Base-by-base conservation (phyloP, 2,113 vertebrate genomes). In the Hydrolagus affinis region DNA sequence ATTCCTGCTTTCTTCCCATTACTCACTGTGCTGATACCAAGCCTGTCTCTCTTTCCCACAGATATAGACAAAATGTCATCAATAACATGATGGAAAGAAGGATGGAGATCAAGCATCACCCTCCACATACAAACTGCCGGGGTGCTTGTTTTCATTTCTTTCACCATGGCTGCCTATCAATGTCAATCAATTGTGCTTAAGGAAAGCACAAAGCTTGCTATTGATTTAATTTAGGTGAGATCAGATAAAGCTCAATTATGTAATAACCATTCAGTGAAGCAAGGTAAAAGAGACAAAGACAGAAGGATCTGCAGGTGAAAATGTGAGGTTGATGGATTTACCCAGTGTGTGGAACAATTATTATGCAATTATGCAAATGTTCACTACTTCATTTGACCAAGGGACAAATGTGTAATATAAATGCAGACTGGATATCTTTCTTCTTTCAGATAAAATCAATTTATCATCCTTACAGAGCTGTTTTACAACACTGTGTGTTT, bases 151-250 rank as follows among this genome's bases (percentile, higher is more conserved):
- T 87, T 89, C 57, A 74, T 85, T 87, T 85, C 85, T 64, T 44
- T 68, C 11, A 4, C 68, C 11, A 70, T 19, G 80, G 19, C 19
- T 89, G 85, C 76, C 86, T 68, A 60, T 90, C 75, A 87, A 0
- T 85, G 7, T 21, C 85, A 19, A 77, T 88, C 87, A 88, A 14
- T 85, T 86, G 70, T 88, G 86, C 86, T 85, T 75, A 23, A 76
- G 23, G 70, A 87, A 89, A 88, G 17, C 59, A 25, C 19, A 72
- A 85, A 69, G 2, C 12, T 75, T 68, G 66, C 11, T 89, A 86
- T 86, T 88, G 86, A 90, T 89, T 90, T 87, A 88, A 90, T 88
- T 88, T 89, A 75, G 60, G 17, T 66, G 32, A 87, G 7, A 72
- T 88, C 76, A 89, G 77, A 86, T 85, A 85, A 90, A 87, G 30